Percentiles rank a stretch among this genome's conserved stretches.
These are phyloP conservation scores for Acanthococcus lagerstroemiae DNA, from an alignment of 2,888 invertebrate genomes.

Conservation along the genomic window DNA sequence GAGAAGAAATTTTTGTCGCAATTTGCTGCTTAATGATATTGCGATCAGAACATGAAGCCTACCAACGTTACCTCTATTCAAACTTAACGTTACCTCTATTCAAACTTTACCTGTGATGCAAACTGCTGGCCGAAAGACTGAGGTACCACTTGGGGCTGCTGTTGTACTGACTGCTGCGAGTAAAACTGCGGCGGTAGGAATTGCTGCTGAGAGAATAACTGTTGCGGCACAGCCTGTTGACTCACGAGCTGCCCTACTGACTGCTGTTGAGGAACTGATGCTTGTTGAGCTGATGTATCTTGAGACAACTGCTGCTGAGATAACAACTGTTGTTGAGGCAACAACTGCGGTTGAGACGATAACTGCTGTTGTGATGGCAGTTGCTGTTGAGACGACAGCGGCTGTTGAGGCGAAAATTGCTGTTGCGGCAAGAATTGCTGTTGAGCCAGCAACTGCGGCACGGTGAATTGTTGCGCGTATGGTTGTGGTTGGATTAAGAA, in stretches of 20 bases:
- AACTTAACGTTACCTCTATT: too few species aligned
- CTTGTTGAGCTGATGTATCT: constrained; percentile 3
- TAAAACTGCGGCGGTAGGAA: background rate
- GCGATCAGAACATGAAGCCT: too few species aligned
- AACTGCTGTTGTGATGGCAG: constrained; percentile 1
- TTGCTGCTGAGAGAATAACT: constrained; percentile 14
- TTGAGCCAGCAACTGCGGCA: background rate
- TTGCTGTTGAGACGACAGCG: background rate
- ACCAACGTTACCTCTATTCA: too few species aligned
- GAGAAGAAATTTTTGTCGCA: too few species aligned
- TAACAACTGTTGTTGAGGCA: constrained; percentile 15
- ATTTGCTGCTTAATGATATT: too few species aligned
- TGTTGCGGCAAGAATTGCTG: background rate
- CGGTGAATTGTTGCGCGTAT: background rate
- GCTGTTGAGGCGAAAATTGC: constrained; percentile 24
- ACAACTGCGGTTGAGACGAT: background rate
- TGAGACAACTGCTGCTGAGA: constrained; percentile 11
- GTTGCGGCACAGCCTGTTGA: constrained; percentile 23
- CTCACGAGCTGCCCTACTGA: constrained; percentile 15
- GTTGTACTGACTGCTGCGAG: background rate
- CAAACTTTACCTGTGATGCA: too few species aligned
- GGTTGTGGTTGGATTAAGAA: constrained; percentile 32
- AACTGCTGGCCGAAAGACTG: too few species aligned
- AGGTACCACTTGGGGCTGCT: background rate
- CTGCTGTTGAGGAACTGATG: constrained; percentile 1